These are phyloP conservation scores for Platycheirus rosarum DNA, from an alignment of 2,888 invertebrate species.

Conservation along the genomic window DNA sequence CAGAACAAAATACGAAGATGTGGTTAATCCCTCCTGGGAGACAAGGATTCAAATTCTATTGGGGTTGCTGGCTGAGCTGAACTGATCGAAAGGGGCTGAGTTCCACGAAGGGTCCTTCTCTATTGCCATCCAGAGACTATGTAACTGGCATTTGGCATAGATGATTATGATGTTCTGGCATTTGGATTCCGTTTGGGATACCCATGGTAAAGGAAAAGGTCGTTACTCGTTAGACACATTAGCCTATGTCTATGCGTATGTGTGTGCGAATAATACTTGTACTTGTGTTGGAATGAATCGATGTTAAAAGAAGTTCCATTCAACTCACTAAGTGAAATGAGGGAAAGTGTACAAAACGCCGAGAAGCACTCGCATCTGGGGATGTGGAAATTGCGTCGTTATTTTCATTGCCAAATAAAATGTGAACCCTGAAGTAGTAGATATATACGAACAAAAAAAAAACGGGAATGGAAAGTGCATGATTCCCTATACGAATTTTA, in stretches of 20 bases:
- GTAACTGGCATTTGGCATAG: conserved; percentile 36
- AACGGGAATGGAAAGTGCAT: conserved; percentile 5
- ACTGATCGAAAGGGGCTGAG: conserved; percentile 36
- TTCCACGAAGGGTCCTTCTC: conserved; percentile 33
- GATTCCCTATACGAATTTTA: conserved; percentile 24
- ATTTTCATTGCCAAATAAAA: conserved; percentile 61
- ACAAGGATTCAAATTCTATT: neutral
- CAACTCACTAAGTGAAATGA: conserved; percentile 29
- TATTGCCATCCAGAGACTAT: conserved; percentile 8
- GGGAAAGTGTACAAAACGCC: conserved; percentile 12
- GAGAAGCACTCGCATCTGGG: conserved; percentile 14
- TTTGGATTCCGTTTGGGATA: conserved; percentile 40
- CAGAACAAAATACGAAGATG: conserved; percentile 20
- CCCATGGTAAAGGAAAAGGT: conserved; percentile 37
- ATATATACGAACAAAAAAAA: too few species aligned
- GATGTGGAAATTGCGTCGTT: conserved; percentile 58
- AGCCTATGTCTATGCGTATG: conserved; percentile 15
- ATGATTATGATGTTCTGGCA: conserved; percentile 67
- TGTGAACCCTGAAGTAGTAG: conserved; percentile 1
- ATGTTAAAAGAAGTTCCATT: conserved; percentile 55
- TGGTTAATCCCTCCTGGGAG: conserved; percentile 12
- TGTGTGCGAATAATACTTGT: neutral
- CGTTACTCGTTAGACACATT: conserved; percentile 62
- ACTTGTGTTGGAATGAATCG: neutral
- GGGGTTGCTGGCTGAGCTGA: conserved; percentile 19